Evolutionary conservation across 1,140 invertebrate genomes (phyloP).

Genomic region (Andrena cerasifolii): DNA sequence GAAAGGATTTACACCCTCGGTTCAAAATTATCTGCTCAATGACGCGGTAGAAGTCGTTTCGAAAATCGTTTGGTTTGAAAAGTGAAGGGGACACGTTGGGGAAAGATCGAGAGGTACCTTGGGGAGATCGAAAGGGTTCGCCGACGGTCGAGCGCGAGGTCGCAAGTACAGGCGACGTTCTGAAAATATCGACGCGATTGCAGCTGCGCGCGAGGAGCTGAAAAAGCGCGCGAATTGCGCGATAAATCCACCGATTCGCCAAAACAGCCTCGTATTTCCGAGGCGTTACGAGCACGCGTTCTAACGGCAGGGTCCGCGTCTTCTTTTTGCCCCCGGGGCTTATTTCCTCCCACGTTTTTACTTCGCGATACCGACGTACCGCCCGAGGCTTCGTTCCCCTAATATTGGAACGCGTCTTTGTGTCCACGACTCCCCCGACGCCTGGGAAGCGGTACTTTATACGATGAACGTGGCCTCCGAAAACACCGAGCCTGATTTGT

Average conservation of each 20-base stretch:
- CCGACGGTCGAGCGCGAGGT: slow-evolving; percentile 20
- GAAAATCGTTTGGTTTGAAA: too few species aligned
- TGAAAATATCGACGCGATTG: slow-evolving; percentile 34
- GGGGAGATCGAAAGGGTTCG: slow-evolving; percentile 11
- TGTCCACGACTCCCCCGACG: too few species aligned
- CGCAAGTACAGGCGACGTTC: slow-evolving; percentile 44
- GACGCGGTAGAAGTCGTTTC: too few species aligned
- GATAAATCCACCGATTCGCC: slow-evolving; percentile 32
- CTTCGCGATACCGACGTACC: not conserved
- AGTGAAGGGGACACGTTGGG: too few species aligned
- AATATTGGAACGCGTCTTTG: slow-evolving; percentile 16
- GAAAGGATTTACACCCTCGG: too few species aligned
- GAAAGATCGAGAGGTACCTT: not conserved
- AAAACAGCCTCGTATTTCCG: slow-evolving; percentile 33
- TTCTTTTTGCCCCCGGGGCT: not conserved
- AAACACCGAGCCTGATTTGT: slow-evolving; percentile 6
- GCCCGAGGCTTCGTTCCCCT: not conserved
- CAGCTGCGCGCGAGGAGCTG: not conserved
- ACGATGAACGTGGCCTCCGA: not conserved
- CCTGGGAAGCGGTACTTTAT: not conserved
- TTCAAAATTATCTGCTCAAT: too few species aligned
- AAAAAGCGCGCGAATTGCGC: slow-evolving; percentile 19
- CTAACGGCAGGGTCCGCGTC: not conserved
- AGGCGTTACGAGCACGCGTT: not conserved
- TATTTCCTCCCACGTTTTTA: slow-evolving; percentile 5